Evolutionary conservation across 37 sponge, comb jelly and placozoan genomes (phyloP).

Genomic region (Hexactinellida sp.): DNA sequence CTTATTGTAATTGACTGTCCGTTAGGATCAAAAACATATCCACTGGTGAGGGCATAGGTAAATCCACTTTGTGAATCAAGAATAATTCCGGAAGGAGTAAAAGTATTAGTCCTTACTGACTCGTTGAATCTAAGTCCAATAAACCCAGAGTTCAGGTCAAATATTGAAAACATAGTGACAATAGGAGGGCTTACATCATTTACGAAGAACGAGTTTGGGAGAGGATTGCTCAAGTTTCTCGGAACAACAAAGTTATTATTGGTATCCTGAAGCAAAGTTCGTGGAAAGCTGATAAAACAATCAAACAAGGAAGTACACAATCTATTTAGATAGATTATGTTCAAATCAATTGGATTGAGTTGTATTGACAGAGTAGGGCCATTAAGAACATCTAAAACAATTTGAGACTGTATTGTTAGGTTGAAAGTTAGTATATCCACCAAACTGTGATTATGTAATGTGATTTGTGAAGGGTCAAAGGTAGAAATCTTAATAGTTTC

Average conservation of each 20-base stretch:
- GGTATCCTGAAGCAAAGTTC: background rate
- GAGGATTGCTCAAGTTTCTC: background rate
- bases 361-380: background rate
- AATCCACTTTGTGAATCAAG: constrained; percentile 34
- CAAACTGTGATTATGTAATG: constrained; percentile 32
- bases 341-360: constrained; percentile 21
- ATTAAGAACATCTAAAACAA: background rate
- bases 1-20: background rate
- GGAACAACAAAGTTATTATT: background rate
- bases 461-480: constrained; percentile 30
- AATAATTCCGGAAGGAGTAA: constrained; percentile 29
- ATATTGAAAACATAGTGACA: constrained; percentile 19
- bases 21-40: constrained; percentile 10
- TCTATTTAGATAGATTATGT: background rate
- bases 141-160: constrained; percentile 41
- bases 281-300: background rate
- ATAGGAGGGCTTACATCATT: constrained; percentile 24
- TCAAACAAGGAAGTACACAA: background rate
- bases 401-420: background rate
- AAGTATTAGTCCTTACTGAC: constrained; percentile 38
- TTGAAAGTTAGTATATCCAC: background rate
- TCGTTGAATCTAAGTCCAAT: constrained; percentile 62
- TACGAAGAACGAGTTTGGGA: background rate
- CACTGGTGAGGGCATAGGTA: constrained; percentile 40
- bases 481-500: constrained; percentile 41